A percentile compares a stretch with the other conserved stretches of the same genome.
Evolutionary conservation across 2,113 vertebrate genomes (phyloP).

Genomic region (Amphiprion ocellaris): DNA sequence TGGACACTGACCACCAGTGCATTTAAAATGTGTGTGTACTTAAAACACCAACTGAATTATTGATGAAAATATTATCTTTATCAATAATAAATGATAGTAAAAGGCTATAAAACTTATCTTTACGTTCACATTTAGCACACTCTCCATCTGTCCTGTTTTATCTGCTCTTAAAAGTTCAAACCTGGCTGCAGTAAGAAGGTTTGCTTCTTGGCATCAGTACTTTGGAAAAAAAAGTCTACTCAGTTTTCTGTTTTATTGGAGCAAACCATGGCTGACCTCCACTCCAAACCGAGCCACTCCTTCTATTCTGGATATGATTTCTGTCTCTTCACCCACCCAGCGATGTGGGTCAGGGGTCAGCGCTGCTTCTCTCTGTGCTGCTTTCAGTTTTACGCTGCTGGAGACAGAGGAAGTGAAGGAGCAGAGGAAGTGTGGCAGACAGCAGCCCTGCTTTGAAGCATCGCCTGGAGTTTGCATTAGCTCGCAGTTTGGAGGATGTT

Average conservation of each 20-base stretch:
- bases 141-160: neutral
- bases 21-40: neutral
- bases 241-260: neutral
- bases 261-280: neutral
- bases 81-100: slow-evolving; percentile 36
- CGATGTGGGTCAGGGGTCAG: slow-evolving; percentile 43
- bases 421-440: slow-evolving; percentile 76
- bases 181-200: neutral
- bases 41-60: slow-evolving; percentile 32
- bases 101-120: slow-evolving; percentile 17
- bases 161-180: slow-evolving; percentile 4
- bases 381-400: slow-evolving; percentile 7
- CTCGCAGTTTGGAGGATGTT: slow-evolving; percentile 59
- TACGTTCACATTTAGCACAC: neutral
- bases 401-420: slow-evolving; percentile 35
- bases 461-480: slow-evolving; percentile 75
- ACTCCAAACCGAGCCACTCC: neutral
- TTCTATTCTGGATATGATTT: slow-evolving; percentile 6
- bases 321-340: neutral
- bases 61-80: slow-evolving; percentile 33
- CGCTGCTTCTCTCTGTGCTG: slow-evolving; percentile 10
- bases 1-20: neutral
- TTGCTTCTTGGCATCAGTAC: neutral
- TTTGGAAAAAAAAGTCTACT: neutral
- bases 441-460: slow-evolving; percentile 73